phyloP scores from a whole-genome alignment of 2,797 vertebrate species.

The Aeoliscus strigatus region DNA sequence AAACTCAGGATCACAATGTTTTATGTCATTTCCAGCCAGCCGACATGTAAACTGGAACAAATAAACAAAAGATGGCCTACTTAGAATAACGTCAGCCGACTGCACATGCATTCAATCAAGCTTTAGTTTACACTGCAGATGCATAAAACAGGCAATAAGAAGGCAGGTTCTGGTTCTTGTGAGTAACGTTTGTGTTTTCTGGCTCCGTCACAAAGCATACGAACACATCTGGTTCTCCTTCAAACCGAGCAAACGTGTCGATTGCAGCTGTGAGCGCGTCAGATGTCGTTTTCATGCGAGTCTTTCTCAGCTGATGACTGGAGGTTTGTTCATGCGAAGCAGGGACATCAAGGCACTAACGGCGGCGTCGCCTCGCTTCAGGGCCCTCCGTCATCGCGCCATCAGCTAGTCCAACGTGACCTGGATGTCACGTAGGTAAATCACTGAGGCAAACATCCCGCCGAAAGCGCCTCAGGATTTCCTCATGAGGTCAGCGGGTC shows the following conservation, averaged over 20 bases:
- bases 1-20: too few relatives aligned
- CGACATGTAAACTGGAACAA: too few relatives aligned
- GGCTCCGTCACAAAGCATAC: too few relatives aligned
- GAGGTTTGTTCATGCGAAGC: slow-evolving; percentile 38
- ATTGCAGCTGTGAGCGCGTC: slow-evolving; percentile 47
- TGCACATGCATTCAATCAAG: too few relatives aligned
- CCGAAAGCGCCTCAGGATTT: slow-evolving; percentile 27
- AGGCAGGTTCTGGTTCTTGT: too few relatives aligned
- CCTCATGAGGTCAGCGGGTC: slow-evolving; percentile 33
- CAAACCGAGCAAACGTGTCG: slow-evolving; percentile 43
- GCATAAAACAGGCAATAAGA: too few relatives aligned
- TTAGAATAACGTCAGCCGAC: too few relatives aligned
- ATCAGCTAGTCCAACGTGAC: slow-evolving; percentile 32
- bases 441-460: slow-evolving; percentile 33
- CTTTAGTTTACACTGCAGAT: too few relatives aligned
- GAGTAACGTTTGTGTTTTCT: too few relatives aligned
- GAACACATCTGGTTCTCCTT: slow-evolving; percentile 63
- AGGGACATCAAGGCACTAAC: slow-evolving; percentile 44
- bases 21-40: too few relatives aligned
- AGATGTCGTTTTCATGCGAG: slow-evolving; percentile 51
- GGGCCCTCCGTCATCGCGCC: slow-evolving; percentile 33
- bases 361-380: slow-evolving; percentile 21
- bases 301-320: slow-evolving; percentile 28
- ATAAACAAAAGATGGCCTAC: too few relatives aligned
- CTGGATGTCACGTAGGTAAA: slow-evolving; percentile 53